A percentile compares a stretch with the other conserved stretches of the same genome.
Conservation (phyloP, 2,888 invertebrate species). For the Diabrotica balteata region DNA sequence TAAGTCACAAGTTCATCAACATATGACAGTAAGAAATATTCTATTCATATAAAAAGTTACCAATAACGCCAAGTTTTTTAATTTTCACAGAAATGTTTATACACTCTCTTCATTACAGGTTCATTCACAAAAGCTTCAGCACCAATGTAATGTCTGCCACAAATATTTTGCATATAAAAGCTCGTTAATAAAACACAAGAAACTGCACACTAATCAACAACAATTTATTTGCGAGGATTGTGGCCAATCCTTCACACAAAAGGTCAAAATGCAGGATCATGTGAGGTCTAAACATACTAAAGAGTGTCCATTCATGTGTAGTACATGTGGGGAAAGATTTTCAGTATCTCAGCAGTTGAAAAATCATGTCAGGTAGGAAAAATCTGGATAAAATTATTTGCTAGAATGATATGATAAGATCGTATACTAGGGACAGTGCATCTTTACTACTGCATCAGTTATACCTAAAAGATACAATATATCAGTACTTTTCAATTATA, state of each 20-base stretch:
- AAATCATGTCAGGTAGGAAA: slow-evolving; percentile 38
- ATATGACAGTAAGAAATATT: slow-evolving; percentile 43
- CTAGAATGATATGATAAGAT: too few species aligned
- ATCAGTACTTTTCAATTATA: too few species aligned
- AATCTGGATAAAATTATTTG: too few species aligned
- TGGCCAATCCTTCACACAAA: slow-evolving; percentile 46
- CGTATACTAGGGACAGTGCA: too few species aligned
- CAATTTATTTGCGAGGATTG: slow-evolving; percentile 46
- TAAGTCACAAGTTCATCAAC: slow-evolving; percentile 44
- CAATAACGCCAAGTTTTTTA: too few species aligned
- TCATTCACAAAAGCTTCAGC: slow-evolving; percentile 47
- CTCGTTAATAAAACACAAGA: slow-evolving; percentile 47
- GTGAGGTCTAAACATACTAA: slow-evolving; percentile 47
- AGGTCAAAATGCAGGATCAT: slow-evolving; percentile 45
- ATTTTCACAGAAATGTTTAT: not conserved
- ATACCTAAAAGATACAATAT: too few species aligned
- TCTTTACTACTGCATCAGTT: too few species aligned
- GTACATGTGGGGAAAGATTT: slow-evolving; percentile 46
- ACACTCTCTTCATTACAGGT: slow-evolving; percentile 36
- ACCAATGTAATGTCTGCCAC: slow-evolving; percentile 45
- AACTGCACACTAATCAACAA: slow-evolving; percentile 44
- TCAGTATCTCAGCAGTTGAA: slow-evolving; percentile 47
- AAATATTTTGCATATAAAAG: slow-evolving; percentile 47
- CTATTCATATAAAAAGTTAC: not conserved
- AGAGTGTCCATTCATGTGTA: slow-evolving; percentile 51